These are phyloP conservation scores for Geotrupes spiniger DNA, from an alignment of 2,888 invertebrate genomes.

Conservation along the genomic window DNA sequence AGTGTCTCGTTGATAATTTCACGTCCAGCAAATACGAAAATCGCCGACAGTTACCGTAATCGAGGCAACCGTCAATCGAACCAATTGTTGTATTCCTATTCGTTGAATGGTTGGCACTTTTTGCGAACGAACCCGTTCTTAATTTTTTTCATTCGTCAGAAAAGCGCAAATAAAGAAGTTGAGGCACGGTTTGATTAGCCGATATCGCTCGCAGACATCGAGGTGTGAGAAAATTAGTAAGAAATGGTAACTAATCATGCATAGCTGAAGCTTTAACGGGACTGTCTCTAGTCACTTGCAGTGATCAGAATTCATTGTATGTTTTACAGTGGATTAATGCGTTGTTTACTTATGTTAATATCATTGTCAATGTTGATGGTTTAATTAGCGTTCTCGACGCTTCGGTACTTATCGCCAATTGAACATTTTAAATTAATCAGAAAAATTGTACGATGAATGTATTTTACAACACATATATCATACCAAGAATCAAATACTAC, in stretches of 20 bases:
- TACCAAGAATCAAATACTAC: no score
- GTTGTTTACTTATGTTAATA: conserved; percentile 6
- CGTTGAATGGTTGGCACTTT: no score
- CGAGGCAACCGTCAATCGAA: no score
- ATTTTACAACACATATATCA: no score
- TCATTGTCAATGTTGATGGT: neutral
- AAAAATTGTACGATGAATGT: no score
- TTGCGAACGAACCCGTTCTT: no score
- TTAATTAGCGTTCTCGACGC: neutral
- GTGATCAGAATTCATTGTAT: conserved; percentile 1
- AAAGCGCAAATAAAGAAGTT: conserved; percentile 14
- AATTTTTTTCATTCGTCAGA: neutral
- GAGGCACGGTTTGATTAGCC: conserved; percentile 24
- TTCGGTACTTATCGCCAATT: no score
- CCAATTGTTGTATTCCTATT: no score
- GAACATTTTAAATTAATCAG: no score
- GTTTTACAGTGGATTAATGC: conserved; percentile 4
- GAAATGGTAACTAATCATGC: conserved; percentile 14
- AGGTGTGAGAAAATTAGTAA: conserved; percentile 23
- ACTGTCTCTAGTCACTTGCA: conserved; percentile 2
- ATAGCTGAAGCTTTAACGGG: conserved; percentile 10
- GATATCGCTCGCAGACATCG: conserved; percentile 25
- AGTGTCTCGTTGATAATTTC: neutral
- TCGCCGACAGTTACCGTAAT: no score
- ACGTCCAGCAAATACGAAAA: no score